Evolutionary conservation across 2,113 vertebrate species (phyloP), one percentile per base, ranked within the genome.

Genomic region (Thunnus maccoyii): DNA sequence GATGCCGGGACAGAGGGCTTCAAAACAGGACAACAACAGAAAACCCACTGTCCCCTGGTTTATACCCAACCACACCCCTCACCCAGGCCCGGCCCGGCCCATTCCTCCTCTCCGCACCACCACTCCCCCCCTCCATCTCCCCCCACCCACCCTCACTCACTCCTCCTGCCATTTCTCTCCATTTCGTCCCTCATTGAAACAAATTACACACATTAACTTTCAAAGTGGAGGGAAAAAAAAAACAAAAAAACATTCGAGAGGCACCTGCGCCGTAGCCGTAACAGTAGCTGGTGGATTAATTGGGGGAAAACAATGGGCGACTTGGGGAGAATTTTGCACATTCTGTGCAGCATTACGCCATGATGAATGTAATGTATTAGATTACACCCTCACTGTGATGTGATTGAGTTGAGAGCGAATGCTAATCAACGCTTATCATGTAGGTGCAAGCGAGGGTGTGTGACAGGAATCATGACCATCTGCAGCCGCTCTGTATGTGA

Each of bases 11-110:
- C 78, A 79, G 76, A 83, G 83, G 86, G 83, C 89, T 92, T 93
- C 84, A 84, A 83, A 86, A 83, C 85, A 63, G 76, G 80, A 94
- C 91, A 89, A 91, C 92, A 91, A 92, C 93, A 90, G 89, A 64
- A 91, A 88, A 76, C 56, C 85, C 88, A 86, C 91, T 84, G 88
- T 88, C 81, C 87, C 47, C 14, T 20, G 72, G 88, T 96, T 94
- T 95, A 96, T 95, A 96, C 85, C 88, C 90, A 86, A 92, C 91
- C 94, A 92, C 95, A 94, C 94, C 94, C 93, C 91, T 91, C 54
- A 27, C 11, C 62, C 69, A 27, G 78, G 76, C 75, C 82, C 68
- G 70, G 69, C 80, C 90, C 85, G 27, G 88, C 86, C 88, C 91
- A 83, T 84, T 74, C 78, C 81, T 76, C 80, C 84, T 51, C 73